Percentiles rank a stretch among this genome's conserved stretches.
phyloP scores from a whole-genome alignment of 2,797 vertebrate genomes.

The Hippocampus kuda region DNA sequence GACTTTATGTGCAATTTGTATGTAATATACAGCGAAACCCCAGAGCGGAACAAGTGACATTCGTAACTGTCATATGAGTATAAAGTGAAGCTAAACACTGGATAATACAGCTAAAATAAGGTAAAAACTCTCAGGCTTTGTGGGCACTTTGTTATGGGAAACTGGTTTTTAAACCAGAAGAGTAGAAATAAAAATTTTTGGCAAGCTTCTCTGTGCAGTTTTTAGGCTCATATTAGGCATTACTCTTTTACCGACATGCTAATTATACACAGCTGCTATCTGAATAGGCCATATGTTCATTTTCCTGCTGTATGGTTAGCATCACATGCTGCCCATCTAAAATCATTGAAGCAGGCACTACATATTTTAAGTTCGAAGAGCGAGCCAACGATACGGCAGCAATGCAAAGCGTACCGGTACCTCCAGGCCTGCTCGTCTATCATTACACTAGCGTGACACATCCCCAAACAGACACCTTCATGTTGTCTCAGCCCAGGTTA shows the following conservation, averaged over 20 bases:
- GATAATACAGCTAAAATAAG: neutral
- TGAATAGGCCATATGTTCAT: too few relatives aligned
- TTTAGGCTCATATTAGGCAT: too few relatives aligned
- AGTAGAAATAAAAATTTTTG: too few relatives aligned
- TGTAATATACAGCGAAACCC: neutral
- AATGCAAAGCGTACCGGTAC: neutral
- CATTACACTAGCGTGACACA: neutral
- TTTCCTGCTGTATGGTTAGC: neutral
- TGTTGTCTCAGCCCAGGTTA: constrained; percentile 2
- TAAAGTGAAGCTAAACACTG: neutral
- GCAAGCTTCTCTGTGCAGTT: too few relatives aligned
- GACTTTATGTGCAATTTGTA: neutral
- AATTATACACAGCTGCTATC: neutral
- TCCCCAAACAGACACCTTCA: neutral
- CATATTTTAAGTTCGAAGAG: neutral
- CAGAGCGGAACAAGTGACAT: neutral
- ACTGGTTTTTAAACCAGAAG: neutral
- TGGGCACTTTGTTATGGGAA: neutral
- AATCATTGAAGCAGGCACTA: neutral
- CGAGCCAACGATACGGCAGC: neutral
- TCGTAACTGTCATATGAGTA: neutral
- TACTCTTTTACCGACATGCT: neutral
- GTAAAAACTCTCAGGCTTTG: neutral
- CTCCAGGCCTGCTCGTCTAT: neutral
- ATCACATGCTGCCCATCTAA: neutral